A percentile compares a stretch with the other conserved stretches of the same genome.
Evolutionary conservation across 2,797 vertebrate genomes (phyloP).

Genomic region (Pangasius macronema): DNA sequence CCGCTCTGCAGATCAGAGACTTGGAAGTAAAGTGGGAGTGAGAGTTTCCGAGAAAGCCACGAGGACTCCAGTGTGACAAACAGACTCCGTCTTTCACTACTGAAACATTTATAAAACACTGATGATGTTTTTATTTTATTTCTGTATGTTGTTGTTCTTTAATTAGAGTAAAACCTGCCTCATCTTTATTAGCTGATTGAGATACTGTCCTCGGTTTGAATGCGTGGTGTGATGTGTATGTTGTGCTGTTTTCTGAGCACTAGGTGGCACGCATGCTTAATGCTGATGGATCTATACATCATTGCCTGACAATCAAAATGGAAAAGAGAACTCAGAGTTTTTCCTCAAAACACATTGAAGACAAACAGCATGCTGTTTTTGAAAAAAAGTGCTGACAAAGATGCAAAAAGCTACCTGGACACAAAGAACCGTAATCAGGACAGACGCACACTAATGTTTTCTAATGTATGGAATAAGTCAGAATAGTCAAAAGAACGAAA

Average conservation of each 20-base stretch:
- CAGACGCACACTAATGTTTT: not conserved
- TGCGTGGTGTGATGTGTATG: not conserved
- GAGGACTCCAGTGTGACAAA: not conserved
- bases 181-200: no score
- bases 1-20: slow-evolving; percentile 4
- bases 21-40: not conserved
- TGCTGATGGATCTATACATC: slow-evolving; percentile 28
- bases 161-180: no score
- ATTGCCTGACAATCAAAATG: slow-evolving; percentile 1
- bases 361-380: no score
- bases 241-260: slow-evolving; percentile 27
- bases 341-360: not conserved
- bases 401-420: not conserved
- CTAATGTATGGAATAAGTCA: not conserved
- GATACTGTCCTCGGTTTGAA: not conserved
- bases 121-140: not conserved
- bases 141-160: not conserved
- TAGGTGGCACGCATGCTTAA: slow-evolving; percentile 36
- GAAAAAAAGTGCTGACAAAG: not conserved
- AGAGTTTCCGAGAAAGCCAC: not conserved
- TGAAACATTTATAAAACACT: not conserved
- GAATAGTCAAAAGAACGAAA: not conserved
- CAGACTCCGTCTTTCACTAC: not conserved
- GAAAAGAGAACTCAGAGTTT: not conserved
- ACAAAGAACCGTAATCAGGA: not conserved